phyloP scores from a whole-genome alignment of 2,113 vertebrate species.

The Willisornis vidua region DNA sequence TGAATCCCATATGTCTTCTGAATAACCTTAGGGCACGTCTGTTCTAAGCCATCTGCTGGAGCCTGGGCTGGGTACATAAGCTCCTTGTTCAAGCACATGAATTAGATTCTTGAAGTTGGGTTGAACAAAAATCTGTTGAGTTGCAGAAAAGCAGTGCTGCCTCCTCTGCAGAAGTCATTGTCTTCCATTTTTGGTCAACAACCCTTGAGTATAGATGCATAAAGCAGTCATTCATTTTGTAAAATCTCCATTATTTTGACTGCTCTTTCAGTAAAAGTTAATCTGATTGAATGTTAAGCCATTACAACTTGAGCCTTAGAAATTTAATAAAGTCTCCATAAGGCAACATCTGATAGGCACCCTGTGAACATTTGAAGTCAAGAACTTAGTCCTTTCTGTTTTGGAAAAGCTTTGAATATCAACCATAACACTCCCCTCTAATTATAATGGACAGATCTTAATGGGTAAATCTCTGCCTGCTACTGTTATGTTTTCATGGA shows the following conservation, averaged over 20 bases:
- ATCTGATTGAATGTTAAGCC: not conserved
- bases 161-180: not conserved
- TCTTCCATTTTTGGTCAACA: not conserved
- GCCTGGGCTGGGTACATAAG: not conserved
- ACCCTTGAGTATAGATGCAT: not conserved
- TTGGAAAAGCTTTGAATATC: not conserved
- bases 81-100: not conserved
- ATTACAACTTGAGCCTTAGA: not conserved
- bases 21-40: not conserved
- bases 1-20: not conserved
- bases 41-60: not conserved
- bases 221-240: not conserved
- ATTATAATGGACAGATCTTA: not conserved
- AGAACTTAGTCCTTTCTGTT: not conserved
- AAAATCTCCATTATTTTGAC: not conserved
- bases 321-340: not conserved
- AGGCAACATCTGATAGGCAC: not conserved
- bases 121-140: accelerated
- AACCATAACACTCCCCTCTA: not conserved
- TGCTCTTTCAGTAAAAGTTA: not conserved
- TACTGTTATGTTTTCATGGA: not conserved
- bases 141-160: not conserved
- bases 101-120: not conserved
- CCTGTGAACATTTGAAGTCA: not conserved
- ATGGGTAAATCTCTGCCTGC: not conserved